Evolutionary conservation across 2,113 vertebrate species (phyloP), one percentile per base, ranked within the genome.

Genomic region (Amblyornis subalaris): DNA sequence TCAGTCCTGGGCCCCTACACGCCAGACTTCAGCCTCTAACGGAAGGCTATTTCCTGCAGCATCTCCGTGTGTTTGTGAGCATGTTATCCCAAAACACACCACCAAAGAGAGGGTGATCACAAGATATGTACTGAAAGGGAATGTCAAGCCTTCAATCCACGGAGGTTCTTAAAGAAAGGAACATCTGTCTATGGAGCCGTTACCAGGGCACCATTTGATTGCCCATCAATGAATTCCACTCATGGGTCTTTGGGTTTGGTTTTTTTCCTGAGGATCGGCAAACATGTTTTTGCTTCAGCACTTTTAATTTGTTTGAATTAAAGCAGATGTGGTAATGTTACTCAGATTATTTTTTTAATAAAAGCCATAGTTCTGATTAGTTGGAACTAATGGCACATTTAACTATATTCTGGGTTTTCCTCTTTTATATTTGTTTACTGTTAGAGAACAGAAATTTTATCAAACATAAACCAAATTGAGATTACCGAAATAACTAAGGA

Each of bases 341-440:
- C 54, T 54, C 2, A 5, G 15, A 1, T 11, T 15, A 1, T 31
- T 14, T 42, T 69, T 66, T 74, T 31, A 28, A 75, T 61, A 36
- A 44, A 90, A 81, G 13, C 1, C 44, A 69, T 3, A 9, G 21
- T 58, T 83, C 62, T 51, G 33, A 26, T 28, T 70, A 85, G 15
- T 47, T 80, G 12, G 57, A 69, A 83, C 14, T 71, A 88, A 76
- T 1, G 1, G 36, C 36, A 76, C 9, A 42, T 73, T 90, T 45
- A 65, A 79, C 45, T 85, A 6, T 50, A 67, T 38, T 36, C 38
- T 16, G n/a, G 1, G 14, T 45, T 84, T 90, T 88, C 75, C 64
- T 80, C 48, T 84, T 82, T 57, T 42, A 6, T 72, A 92, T 89
- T 92, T 96, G 67, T 90, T 90, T 89, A 88, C 69, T 69, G 12